Conservation (phyloP, 2,888 invertebrate species). For the Chelonus formosanus region DNA sequence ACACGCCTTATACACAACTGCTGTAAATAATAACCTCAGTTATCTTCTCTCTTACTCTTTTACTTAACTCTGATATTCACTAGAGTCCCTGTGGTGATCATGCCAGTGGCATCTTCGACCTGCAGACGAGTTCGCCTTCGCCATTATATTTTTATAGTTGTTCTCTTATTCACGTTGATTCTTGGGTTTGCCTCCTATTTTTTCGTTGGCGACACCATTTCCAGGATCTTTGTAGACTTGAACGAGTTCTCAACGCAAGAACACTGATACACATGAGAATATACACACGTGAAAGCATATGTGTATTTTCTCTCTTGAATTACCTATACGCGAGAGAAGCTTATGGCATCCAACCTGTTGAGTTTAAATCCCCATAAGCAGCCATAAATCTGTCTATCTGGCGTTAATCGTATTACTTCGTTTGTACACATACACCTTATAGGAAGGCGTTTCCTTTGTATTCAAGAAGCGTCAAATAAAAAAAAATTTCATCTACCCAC, state of each 20-base stretch:
- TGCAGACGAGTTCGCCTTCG: conserved; percentile 15
- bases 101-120: conserved; percentile 28
- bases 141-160: conserved; percentile 28
- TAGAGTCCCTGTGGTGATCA: conserved; percentile 21
- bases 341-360: conserved; percentile 51
- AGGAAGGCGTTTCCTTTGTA: conserved; percentile 24
- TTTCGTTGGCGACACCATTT: too few species aligned
- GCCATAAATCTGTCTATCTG: conserved; percentile 51
- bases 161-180: conserved; percentile 1
- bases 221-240: too few species aligned
- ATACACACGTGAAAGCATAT: neutral
- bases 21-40: conserved; percentile 57
- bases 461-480: conserved; percentile 18
- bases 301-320: conserved; percentile 2
- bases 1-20: conserved; percentile 57
- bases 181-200: conserved; percentile 11
- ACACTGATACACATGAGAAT: too few species aligned
- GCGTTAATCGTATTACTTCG: conserved; percentile 55
- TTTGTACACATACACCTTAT: conserved; percentile 26
- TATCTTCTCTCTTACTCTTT: conserved; percentile 31
- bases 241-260: too few species aligned
- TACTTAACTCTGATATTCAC: conserved; percentile 10
- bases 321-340: conserved; percentile 19
- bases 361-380: conserved; percentile 54
- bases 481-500: conserved; percentile 4